These are phyloP conservation scores for Ardeotis arabs DNA, from an alignment of 2,113 vertebrate species.

Conservation along the genomic window DNA sequence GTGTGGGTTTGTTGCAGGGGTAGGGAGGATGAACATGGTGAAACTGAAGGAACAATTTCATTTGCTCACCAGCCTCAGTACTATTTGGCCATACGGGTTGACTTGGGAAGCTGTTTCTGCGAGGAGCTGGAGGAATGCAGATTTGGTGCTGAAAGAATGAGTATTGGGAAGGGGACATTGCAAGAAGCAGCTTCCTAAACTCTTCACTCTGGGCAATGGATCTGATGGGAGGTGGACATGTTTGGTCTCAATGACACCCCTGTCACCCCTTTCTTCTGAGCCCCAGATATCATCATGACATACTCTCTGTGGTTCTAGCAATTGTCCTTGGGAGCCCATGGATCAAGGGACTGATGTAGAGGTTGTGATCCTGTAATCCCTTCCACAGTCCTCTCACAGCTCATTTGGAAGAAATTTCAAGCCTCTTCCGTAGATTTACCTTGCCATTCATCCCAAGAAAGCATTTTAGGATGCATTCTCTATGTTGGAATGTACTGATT, in stretches of 20 bases:
- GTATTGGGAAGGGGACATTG: background rate
- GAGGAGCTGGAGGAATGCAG: background rate
- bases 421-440: background rate
- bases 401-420: background rate
- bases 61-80: background rate
- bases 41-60: background rate
- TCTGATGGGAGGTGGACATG: background rate
- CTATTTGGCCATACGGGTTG: background rate
- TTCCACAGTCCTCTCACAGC: background rate
- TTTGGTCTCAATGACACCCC: background rate
- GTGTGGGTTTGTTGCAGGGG: accelerated
- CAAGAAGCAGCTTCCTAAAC: background rate
- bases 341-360: background rate
- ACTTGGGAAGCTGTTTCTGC: background rate
- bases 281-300: background rate
- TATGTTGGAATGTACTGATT: background rate
- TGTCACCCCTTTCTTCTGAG: background rate
- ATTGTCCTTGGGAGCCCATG: background rate
- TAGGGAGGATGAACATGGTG: background rate
- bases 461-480: background rate
- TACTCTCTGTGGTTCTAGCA: background rate
- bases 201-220: background rate
- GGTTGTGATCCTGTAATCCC: background rate
- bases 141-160: background rate
- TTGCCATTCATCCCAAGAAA: background rate